Base-by-base conservation (phyloP, 2,888 invertebrate genomes). In the Tenthredo livida region DNA sequence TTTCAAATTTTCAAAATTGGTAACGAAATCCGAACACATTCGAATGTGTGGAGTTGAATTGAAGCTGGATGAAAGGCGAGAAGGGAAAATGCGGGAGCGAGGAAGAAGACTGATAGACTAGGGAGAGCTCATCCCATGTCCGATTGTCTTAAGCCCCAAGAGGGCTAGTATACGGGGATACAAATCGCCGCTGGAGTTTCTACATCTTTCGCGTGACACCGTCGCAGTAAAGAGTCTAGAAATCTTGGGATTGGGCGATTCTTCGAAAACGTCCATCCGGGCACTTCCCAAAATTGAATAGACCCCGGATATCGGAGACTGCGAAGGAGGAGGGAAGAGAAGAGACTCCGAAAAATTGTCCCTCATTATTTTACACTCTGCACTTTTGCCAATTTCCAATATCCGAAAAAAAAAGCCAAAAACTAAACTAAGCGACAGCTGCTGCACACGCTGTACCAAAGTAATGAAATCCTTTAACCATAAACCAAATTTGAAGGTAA, bases 131-230 rank as follows among this genome's bases (percentile, higher is more conserved):
- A 80, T 61, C 80, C 80, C 61, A 40, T 80, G 80, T 80, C 86
- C 88, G 87, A 89, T 88, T 88, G 88, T 88, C 88, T 88, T 87
- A 87, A 88, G 87, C 88, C 86, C 85, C 86, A 80, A 65, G 84
- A 67, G 67, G 33, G 67, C 86, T 85, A 83, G 82, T 70, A 25
- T 43, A 67, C 83, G 85, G 37, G 84, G 88, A 87, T 88, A 90
- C 89, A 90, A 90, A 90, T 90, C 88, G 89, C 87, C 85, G 86
- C 86, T n/a, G n/a, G n/a, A 88, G 83, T 90, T 89, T 87, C 85
- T 84, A 70, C 65, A n/a, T 83, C 17, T 70, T 43, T 43, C 67
- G 47, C 29, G 33, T 80, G 54, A 77, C 33, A 2, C 54, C n/a
- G 17, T 33, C 17, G 54, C 7, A 54, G 6, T 10, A 54, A 4